These are phyloP conservation scores for Amazona vittata DNA, from an alignment of 2,113 vertebrate genomes.

Conservation along the genomic window DNA sequence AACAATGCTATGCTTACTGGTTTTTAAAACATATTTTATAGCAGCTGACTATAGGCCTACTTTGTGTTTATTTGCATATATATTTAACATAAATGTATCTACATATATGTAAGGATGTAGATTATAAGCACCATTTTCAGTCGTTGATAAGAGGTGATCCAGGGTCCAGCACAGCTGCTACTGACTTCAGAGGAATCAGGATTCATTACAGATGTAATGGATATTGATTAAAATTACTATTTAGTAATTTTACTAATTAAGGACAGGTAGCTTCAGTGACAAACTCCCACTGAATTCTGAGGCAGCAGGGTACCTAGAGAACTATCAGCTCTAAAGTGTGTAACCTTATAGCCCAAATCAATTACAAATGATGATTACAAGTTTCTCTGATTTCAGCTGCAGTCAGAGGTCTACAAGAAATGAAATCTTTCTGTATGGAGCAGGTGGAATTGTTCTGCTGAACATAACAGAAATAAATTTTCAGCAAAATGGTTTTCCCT, in stretches of 20 bases:
- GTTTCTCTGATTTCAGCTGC: neutral
- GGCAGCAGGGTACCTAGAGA: neutral
- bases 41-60: neutral
- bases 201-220: neutral
- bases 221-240: neutral
- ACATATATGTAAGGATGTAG: neutral
- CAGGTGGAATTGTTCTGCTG: conserved; percentile 8
- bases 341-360: neutral
- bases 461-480: conserved; percentile 2
- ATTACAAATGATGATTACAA: neutral
- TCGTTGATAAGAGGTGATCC: neutral
- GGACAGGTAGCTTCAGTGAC: neutral
- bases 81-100: neutral
- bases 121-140: neutral
- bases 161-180: neutral
- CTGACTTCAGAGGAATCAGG: neutral
- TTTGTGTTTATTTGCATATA: neutral
- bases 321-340: neutral
- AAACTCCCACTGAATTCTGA: neutral
- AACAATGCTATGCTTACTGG: neutral
- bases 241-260: neutral
- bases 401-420: neutral
- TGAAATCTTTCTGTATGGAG: neutral
- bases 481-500: neutral
- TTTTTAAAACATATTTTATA: neutral